These are phyloP conservation scores for Drosophila sucinea DNA, from an alignment of 1,140 invertebrate genomes.

Conservation along the genomic window DNA sequence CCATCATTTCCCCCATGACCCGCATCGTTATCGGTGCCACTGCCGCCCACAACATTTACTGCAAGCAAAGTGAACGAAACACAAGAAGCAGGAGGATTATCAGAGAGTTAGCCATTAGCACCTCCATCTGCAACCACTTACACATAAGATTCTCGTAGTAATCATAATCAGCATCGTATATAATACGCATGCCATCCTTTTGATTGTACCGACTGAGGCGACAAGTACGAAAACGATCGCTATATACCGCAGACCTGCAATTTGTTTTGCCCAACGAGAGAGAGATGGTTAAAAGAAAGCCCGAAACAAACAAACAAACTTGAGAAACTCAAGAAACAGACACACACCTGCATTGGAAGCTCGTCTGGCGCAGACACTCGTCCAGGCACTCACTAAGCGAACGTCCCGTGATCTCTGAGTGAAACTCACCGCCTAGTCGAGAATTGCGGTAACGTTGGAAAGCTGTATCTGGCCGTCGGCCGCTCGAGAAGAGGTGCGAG, in stretches of 20 bases:
- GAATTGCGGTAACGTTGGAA: conserved; percentile 94
- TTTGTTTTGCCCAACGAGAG: conserved; percentile 37
- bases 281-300: not conserved
- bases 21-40: conserved; percentile 75
- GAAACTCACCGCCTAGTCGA: conserved; percentile 92
- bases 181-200: conserved; percentile 93
- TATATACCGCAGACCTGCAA: conserved; percentile 91
- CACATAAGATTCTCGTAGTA: conserved; percentile 96
- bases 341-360: conserved; percentile 89
- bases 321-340: not conserved
- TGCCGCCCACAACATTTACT: conserved; percentile 80
- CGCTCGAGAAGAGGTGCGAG: conserved; percentile 91
- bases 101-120: conserved; percentile 50
- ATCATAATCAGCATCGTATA: conserved; percentile 95
- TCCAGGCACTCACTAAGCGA: conserved; percentile 94
- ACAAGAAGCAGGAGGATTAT: conserved; percentile 18
- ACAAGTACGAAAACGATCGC: conserved; percentile 92
- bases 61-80: conserved; percentile 15
- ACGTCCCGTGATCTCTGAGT: conserved; percentile 93
- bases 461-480: conserved; percentile 92
- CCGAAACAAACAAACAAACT: conserved; percentile 1
- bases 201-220: conserved; percentile 93
- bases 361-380: conserved; percentile 93
- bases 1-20: conserved; percentile 62
- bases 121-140: conserved; percentile 85